Base-by-base conservation (phyloP, 1,140 invertebrate species). In the Planococcus citri region DNA sequence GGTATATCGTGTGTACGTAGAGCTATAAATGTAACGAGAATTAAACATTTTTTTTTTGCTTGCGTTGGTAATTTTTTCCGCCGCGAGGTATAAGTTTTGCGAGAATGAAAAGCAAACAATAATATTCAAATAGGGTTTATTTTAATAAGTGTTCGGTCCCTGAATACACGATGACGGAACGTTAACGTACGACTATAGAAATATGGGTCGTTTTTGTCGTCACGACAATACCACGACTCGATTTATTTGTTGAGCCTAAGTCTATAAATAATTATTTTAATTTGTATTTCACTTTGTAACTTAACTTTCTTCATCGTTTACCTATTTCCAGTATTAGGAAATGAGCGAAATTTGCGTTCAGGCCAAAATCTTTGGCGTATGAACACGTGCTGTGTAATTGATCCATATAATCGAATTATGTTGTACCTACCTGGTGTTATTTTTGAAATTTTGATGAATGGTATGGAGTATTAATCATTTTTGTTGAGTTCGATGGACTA, bases 181-280 rank as follows among this genome's bases (percentile, higher is more conserved):
- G 29, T 33, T 6, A 6, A 12, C 29, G 29, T 33, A 33, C 17
- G 41, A 37, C 41, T 20, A 3, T 51, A 51, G n/a, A 51, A 51
- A 51, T 51, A 51, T 51, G 41, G 41, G 41, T 51, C 41, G n/a
- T 51, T 51, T 37, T 51, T 51, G 41, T 51, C 17, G 41, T 51
- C 41, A 51, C 41, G 41, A 51, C 41, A 51, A 17, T 51, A 20
- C n/a, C 41, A 51, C 3, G 12, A 17, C 41, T 51, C 41, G 17
- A 20, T 20, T 9, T 51, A 51, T 51, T 51, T 51, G 41, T 51
- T 3, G 17, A 51, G 17, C 41, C 17, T 2, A 51, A 51, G n/a
- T 20, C 41, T 51, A 51, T 51, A 51, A 51, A 51, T 51, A 51
- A 51, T 51, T 14, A 51, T 51, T 51, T 17, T 51, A 51, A 51